These are phyloP conservation scores for Drosophila aldrichi DNA, from an alignment of 2,888 invertebrate genomes.

Conservation along the genomic window DNA sequence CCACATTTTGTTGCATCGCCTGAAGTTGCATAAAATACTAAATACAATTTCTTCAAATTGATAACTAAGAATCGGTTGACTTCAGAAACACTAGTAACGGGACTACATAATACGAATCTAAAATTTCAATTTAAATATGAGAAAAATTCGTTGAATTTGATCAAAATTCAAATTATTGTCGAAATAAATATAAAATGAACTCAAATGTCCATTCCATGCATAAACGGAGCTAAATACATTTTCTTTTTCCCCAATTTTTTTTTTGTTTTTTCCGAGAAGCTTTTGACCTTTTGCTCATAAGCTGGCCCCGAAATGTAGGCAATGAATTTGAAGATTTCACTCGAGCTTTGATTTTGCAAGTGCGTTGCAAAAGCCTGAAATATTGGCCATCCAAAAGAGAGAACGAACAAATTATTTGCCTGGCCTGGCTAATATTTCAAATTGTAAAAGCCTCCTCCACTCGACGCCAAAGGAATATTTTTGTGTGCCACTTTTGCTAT, in stretches of 20 bases:
- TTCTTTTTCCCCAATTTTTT: no score
- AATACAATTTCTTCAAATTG: constrained; percentile 31
- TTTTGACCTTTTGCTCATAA: not conserved
- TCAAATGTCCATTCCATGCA: not conserved
- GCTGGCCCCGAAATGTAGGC: constrained; percentile 16
- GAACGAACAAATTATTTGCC: constrained; percentile 43
- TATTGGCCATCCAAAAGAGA: constrained; percentile 29
- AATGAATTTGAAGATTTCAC: constrained; percentile 26
- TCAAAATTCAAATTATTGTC: not conserved
- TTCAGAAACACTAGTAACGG: no score
- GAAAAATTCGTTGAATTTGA: not conserved
- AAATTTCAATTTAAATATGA: not conserved
- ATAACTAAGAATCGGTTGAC: constrained; percentile 2
- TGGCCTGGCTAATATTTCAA: constrained; percentile 72
- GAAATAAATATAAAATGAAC: not conserved
- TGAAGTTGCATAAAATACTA: not conserved
- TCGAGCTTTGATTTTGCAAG: constrained; percentile 23
- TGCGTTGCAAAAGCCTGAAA: constrained; percentile 36
- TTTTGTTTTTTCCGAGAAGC: not conserved
- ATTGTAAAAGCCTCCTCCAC: constrained; percentile 47
- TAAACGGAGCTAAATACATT: not conserved
- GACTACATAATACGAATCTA: no score
- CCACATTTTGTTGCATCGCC: constrained; percentile 35
- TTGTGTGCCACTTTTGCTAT: constrained; percentile 72
- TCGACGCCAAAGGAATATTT: constrained; percentile 3